These are phyloP conservation scores for Temnothorax rugatulus DNA, from an alignment of 2,888 invertebrate species.

Conservation along the genomic window DNA sequence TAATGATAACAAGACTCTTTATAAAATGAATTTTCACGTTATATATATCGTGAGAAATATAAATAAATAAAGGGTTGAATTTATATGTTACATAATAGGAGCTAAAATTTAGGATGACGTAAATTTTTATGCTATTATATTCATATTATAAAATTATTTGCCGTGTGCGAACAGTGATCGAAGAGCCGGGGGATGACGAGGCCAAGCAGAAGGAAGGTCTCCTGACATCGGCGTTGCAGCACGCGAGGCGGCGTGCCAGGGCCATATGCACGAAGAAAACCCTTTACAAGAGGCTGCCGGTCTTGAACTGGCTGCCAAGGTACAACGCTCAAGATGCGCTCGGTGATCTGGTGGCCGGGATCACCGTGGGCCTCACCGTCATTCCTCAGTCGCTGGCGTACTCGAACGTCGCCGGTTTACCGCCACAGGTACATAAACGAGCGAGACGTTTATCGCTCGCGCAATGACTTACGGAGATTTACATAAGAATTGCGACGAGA, in stretches of 20 bases:
- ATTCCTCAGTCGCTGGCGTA: slow-evolving; percentile 96
- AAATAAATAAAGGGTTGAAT: background rate
- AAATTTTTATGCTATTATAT: background rate
- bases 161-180: slow-evolving; percentile 79
- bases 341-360: slow-evolving; percentile 96
- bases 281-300: slow-evolving; percentile 91
- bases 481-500: background rate
- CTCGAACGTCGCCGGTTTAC: slow-evolving; percentile 92
- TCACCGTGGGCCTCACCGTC: slow-evolving; percentile 97
- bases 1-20: background rate
- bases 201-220: slow-evolving; percentile 80
- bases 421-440: slow-evolving; percentile 88
- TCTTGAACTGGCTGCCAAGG: slow-evolving; percentile 92
- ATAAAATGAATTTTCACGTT: background rate
- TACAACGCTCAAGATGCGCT: slow-evolving; percentile 91
- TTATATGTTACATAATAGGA: background rate
- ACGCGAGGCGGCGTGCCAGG: slow-evolving; percentile 86
- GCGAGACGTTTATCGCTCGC: slow-evolving; percentile 7
- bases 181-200: slow-evolving; percentile 81
- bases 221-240: slow-evolving; percentile 83
- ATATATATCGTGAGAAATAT: background rate
- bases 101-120: background rate
- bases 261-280: slow-evolving; percentile 90
- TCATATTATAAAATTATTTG: background rate
- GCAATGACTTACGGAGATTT: slow-evolving; percentile 14